A percentile compares a stretch with the other conserved stretches of the same genome.
Conservation (phyloP, 2,797 vertebrate genomes). For the Crocodylus rhombifer region DNA sequence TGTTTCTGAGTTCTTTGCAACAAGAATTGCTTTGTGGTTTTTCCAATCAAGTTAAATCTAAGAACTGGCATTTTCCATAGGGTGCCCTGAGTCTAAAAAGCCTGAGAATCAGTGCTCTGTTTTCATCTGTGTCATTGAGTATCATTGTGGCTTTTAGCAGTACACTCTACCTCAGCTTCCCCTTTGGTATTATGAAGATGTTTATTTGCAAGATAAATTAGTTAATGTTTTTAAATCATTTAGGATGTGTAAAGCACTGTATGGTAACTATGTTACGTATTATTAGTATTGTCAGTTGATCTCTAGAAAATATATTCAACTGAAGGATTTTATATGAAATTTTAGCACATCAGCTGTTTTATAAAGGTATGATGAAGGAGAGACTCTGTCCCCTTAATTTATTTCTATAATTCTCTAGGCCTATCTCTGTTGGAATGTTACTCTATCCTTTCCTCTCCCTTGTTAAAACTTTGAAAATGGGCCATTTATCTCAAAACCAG, state of each 20-base stretch:
- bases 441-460: too few relatives aligned
- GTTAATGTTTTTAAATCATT: not conserved
- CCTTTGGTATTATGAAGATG: not conserved
- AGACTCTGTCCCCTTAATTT: too few relatives aligned
- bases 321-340: not conserved
- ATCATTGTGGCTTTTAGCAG: not conserved
- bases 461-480: not conserved
- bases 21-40: too few relatives aligned
- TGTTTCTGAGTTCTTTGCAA: too few relatives aligned
- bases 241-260: not conserved
- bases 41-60: too few relatives aligned
- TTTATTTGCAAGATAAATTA: not conserved
- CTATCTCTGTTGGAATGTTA: too few relatives aligned
- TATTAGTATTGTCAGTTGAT: not conserved
- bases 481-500: not conserved
- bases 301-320: not conserved
- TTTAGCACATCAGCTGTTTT: not conserved
- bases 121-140: too few relatives aligned
- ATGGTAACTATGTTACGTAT: not conserved
- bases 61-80: too few relatives aligned
- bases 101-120: too few relatives aligned
- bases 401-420: not conserved
- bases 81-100: too few relatives aligned
- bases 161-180: not conserved
- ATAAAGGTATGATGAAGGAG: not conserved